Evolutionary conservation across 2,888 invertebrate species (phyloP).

Genomic region (Neoitamus cyanurus): DNA sequence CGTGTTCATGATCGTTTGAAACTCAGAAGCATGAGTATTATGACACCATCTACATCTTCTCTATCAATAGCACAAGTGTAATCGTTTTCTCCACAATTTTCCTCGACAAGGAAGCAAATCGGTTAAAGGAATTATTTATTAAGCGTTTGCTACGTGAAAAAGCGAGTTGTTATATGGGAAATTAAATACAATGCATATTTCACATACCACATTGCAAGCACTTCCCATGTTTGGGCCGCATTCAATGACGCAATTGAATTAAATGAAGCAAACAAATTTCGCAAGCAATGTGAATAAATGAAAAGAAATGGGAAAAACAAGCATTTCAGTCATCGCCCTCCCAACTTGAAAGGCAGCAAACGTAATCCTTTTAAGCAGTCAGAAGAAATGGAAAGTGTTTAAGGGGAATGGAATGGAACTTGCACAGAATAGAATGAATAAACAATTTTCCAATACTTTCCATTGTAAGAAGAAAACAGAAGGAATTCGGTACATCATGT

Average conservation of each 20-base stretch:
- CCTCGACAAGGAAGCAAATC: background rate
- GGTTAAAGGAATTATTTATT: background rate
- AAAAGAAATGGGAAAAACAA: background rate
- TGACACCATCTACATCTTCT: no score
- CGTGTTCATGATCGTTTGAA: no score
- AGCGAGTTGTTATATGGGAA: background rate
- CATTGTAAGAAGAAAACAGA: background rate
- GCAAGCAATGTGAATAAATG: background rate
- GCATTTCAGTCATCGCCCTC: background rate
- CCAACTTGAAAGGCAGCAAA: background rate
- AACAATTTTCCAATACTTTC: background rate
- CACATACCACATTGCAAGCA: background rate
- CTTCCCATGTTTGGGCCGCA: background rate
- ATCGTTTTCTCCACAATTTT: background rate
- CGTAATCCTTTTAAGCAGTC: background rate
- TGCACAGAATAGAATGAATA: background rate
- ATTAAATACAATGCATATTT: background rate
- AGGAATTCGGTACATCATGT: background rate
- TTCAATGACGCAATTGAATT: background rate
- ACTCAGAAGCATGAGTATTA: no score
- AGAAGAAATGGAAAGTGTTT: background rate
- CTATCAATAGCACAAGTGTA: background rate
- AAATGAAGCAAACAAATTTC: background rate
- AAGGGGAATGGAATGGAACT: background rate
- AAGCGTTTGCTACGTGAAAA: background rate